Base-by-base conservation (phyloP, 1,140 invertebrate species). In the Campoletis sonorensis region DNA sequence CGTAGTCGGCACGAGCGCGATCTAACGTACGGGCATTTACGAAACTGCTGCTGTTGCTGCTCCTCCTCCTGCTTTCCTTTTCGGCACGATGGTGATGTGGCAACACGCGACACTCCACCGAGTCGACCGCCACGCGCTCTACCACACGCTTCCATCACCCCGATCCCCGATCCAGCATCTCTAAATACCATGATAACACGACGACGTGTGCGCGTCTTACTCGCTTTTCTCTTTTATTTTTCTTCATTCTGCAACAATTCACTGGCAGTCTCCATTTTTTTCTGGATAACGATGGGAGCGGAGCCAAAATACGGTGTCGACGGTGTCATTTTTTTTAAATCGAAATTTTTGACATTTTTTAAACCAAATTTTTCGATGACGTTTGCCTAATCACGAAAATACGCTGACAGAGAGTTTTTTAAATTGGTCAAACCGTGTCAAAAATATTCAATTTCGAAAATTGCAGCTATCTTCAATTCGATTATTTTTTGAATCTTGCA, bases 41-140 rank as follows among this genome's bases (percentile, higher is more conserved):
- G 83, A 85, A 85, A 86, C 86, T 45, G 40, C 40, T 45, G 8
- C 40, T 45, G 30, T 7, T 33, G 30, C 30, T 33, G 40, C 40
- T 45, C 1, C 40, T 45, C 3, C 30, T 33, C 3, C 30, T 33
- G 40, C 40, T 86, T 88, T 85, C 85, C 84, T 85, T 84, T 86
- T 83, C 79, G 83, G 80, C 80, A 84, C 81, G 83, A 85, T 90
- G 89, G 85, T 91, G 90, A 91, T 91, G 90, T 91, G 90, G 90
- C 90, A 90, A 90, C 90, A 91, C 90, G 90, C 89, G 87, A 88
- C 89, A 90, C 85, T 85, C 84, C 84, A 84, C 83, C 81, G 81
- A 15, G 84, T 67, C 83, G 61, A 68, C 77, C 75, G 72, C 83
- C 84, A 83, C 84, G 87, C 86, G 33, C 86, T 86, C 88, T 89